Percentiles rank a stretch among this genome's conserved stretches.
phyloP scores from a whole-genome alignment of 2,113 vertebrate species.

The Pelobates fuscus region DNA sequence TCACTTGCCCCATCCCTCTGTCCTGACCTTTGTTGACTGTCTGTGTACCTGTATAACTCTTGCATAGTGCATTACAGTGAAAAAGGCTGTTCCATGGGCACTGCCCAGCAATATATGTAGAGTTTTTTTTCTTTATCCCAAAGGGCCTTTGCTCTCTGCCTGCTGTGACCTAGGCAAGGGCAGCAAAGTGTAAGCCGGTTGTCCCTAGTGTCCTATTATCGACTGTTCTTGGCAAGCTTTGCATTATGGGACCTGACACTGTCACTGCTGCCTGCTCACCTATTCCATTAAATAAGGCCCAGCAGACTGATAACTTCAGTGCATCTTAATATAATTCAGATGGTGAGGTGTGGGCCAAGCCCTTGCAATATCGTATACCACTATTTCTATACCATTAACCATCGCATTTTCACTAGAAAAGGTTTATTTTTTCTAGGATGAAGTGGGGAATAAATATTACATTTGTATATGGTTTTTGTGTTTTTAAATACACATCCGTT shows the following conservation, averaged over 20 bases:
- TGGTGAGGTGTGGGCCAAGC: not conserved
- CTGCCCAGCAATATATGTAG: slow-evolving; percentile 2
- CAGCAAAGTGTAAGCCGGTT: slow-evolving; percentile 67
- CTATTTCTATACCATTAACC: no score
- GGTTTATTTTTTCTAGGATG: no score
- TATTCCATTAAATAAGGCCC: slow-evolving; percentile 41
- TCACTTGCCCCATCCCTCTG: not conserved
- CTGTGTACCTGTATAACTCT: not conserved
- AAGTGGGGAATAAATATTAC: no score
- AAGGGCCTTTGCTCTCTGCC: slow-evolving; percentile 79
- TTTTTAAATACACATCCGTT: no score
- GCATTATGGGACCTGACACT: slow-evolving; percentile 78
- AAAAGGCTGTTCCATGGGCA: not conserved
- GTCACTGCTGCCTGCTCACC: slow-evolving; percentile 61
- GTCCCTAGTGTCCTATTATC: slow-evolving; percentile 82
- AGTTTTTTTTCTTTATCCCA: slow-evolving; percentile 64
- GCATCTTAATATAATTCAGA: slow-evolving; percentile 24
- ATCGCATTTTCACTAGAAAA: no score
- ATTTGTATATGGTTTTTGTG: no score
- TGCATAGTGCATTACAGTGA: not conserved
- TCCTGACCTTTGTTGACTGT: slow-evolving; percentile 11
- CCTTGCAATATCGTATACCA: no score
- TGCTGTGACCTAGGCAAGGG: slow-evolving; percentile 69
- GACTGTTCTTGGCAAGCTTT: slow-evolving; percentile 75
- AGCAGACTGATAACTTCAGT: slow-evolving; percentile 15